These are phyloP conservation scores for Ochropacha duplaris DNA, from an alignment of 2,888 invertebrate species.

Conservation along the genomic window DNA sequence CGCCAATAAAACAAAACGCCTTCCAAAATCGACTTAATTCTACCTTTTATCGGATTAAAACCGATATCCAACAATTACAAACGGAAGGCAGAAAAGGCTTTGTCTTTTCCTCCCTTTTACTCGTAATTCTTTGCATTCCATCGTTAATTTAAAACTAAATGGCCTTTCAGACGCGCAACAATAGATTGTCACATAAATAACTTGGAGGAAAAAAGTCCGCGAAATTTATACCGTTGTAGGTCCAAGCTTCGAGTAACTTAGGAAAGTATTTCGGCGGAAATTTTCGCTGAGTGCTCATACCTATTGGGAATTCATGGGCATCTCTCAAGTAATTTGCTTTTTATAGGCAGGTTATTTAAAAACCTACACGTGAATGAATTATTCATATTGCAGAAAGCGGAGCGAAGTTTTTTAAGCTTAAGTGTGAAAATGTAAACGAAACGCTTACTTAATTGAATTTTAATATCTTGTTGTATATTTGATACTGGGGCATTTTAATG, in stretches of 20 bases:
- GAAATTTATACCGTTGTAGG: conserved; percentile 46
- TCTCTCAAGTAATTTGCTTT: conserved; percentile 36
- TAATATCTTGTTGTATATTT: not conserved
- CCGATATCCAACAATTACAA: conserved; percentile 51
- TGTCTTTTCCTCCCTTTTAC: conserved; percentile 23
- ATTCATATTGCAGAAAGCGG: not conserved
- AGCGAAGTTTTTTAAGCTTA: not conserved
- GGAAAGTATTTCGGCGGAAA: conserved; percentile 28
- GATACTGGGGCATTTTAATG: no score
- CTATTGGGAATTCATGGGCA: conserved; percentile 50
- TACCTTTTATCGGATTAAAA: conserved; percentile 56
- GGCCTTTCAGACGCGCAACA: conserved; percentile 42
- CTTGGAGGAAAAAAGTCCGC: conserved; percentile 48
- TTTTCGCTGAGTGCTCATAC: conserved; percentile 22
- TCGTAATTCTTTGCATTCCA: conserved; percentile 60
- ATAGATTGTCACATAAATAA: conserved; percentile 74
- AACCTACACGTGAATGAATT: not conserved
- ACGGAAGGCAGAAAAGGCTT: conserved; percentile 23
- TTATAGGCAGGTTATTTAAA: conserved; percentile 38
- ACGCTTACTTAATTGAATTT: not conserved
- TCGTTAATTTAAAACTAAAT: conserved; percentile 76
- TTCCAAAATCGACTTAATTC: conserved; percentile 43
- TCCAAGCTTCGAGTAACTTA: conserved; percentile 22
- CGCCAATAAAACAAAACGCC: conserved; percentile 34
- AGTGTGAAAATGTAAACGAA: not conserved